Percentiles rank a stretch among this genome's conserved stretches.
phyloP scores from a whole-genome alignment of 2,113 vertebrate species.

The Rhabdomys dilectus region DNA sequence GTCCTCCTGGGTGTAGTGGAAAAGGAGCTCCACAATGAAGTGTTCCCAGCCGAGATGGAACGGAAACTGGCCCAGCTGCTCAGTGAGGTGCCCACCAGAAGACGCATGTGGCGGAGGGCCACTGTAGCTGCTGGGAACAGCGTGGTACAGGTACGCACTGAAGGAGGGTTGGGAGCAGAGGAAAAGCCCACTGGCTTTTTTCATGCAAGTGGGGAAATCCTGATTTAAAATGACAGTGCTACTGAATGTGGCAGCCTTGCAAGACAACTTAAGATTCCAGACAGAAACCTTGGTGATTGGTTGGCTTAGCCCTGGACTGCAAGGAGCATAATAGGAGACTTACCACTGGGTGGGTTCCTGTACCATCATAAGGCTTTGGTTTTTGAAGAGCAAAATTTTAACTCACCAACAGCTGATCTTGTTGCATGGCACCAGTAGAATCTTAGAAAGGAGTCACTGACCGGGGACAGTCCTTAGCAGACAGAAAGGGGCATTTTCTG shows the following conservation, averaged over 20 bases:
- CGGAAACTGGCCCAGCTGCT: conserved; percentile 94
- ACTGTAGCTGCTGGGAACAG: conserved; percentile 91
- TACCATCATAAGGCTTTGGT: background rate
- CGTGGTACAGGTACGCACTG: conserved; percentile 91
- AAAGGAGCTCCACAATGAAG: conserved; percentile 90
- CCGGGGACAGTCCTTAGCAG: background rate
- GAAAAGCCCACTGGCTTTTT: no score
- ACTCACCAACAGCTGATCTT: background rate
- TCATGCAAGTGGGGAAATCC: background rate
- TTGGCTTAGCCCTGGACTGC: background rate
- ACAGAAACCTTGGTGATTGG: background rate
- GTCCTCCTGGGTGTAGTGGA: conserved; percentile 94
- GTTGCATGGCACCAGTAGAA: background rate
- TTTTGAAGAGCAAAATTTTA: conserved; percentile 12
- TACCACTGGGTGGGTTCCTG: background rate
- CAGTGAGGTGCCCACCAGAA: conserved; percentile 89
- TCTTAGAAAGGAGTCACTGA: background rate
- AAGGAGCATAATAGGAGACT: background rate
- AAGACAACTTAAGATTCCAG: background rate
- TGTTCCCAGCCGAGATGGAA: conserved; percentile 96
- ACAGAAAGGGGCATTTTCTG: background rate
- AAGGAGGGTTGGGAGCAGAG: no score
- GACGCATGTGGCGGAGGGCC: conserved; percentile 92
- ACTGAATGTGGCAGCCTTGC: background rate
- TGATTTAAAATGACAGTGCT: background rate